Percentiles rank a stretch among this genome's conserved stretches.
Evolutionary conservation across 2,113 vertebrate genomes (phyloP).

Genomic region (Herpetotheres cachinnans): DNA sequence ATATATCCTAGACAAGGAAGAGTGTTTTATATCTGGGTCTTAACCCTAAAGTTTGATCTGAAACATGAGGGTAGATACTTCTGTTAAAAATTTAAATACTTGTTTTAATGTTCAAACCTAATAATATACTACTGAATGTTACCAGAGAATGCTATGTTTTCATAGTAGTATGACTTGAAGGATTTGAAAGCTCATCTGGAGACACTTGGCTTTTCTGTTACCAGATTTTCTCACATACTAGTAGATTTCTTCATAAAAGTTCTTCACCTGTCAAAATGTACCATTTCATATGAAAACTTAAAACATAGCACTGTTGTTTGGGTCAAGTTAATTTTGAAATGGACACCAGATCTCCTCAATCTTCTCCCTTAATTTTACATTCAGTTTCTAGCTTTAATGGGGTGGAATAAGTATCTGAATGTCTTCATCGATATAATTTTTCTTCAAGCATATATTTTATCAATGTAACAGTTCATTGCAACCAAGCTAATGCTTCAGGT

Average conservation of each 20-base stretch:
- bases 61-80: neutral
- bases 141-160: neutral
- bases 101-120: neutral
- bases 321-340: neutral
- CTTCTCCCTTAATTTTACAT: neutral
- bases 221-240: neutral
- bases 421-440: neutral
- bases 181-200: neutral
- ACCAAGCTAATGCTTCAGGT: neutral
- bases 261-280: neutral
- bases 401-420: neutral
- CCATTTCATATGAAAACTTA: neutral
- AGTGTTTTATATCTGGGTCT: neutral
- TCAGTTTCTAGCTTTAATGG: neutral
- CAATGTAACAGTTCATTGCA: neutral
- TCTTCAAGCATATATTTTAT: neutral
- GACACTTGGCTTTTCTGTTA: neutral
- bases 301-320: neutral
- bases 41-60: neutral
- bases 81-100: neutral
- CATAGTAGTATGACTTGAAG: neutral
- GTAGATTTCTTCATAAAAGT: neutral
- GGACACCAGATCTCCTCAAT: neutral
- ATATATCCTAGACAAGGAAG: neutral
- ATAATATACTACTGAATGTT: neutral